Conservation (phyloP, 2,113 vertebrate species). For the Chionis minor region DNA sequence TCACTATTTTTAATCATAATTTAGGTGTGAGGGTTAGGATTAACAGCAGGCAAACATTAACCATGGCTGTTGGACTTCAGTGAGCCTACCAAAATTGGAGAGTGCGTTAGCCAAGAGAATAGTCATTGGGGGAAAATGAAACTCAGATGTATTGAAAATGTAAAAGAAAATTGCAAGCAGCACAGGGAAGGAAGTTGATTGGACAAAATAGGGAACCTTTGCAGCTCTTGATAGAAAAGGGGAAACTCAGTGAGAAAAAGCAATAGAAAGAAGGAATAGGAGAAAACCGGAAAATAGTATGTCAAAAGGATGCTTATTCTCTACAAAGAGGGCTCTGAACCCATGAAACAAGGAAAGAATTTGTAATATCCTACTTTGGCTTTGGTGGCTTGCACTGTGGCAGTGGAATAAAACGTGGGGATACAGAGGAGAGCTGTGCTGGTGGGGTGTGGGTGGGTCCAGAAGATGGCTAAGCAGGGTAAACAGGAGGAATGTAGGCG, state of each 20-base stretch:
- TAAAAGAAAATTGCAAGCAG: slow-evolving; percentile 30
- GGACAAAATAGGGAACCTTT: neutral
- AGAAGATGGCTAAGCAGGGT: neutral
- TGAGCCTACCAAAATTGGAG: neutral
- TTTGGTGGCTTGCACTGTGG: neutral
- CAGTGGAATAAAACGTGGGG: neutral
- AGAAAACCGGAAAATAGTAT: neutral
- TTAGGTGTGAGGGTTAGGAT: slow-evolving; percentile 54
- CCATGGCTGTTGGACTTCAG: slow-evolving; percentile 3
- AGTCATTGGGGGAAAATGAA: slow-evolving; percentile 27
- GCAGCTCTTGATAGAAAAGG: neutral
- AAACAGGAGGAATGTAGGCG: neutral
- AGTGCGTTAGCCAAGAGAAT: neutral
- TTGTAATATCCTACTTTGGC: neutral
- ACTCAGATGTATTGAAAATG: slow-evolving; percentile 1
- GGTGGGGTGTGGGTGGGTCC: neutral
- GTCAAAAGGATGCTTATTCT: neutral
- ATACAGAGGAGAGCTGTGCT: fast-evolving
- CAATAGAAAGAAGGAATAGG: neutral
- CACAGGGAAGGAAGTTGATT: neutral
- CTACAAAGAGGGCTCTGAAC: neutral
- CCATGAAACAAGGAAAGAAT: neutral
- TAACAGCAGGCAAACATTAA: slow-evolving; percentile 57
- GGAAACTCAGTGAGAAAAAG: slow-evolving; percentile 1
- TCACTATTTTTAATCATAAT: slow-evolving; percentile 47